These are phyloP conservation scores for Alauda arvensis DNA, from an alignment of 2,797 vertebrate species.

Conservation along the genomic window DNA sequence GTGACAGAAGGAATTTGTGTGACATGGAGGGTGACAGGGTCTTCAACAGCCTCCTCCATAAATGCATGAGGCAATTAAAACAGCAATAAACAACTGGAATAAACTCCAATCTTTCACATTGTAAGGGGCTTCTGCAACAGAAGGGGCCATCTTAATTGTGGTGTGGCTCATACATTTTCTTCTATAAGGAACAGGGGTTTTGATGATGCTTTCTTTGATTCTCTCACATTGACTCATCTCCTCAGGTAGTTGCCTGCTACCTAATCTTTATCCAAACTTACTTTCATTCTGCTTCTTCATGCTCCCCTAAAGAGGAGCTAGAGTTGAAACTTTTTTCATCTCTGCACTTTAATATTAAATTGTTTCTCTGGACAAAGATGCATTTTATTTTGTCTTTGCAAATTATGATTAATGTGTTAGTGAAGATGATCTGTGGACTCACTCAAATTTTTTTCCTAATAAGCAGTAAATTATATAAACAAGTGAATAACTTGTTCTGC, in stretches of 20 bases:
- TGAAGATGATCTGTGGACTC: neutral
- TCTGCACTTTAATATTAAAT: neutral
- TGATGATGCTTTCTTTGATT: neutral
- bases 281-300: neutral
- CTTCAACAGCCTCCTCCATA: neutral
- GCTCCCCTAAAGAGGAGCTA: neutral
- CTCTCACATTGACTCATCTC: neutral
- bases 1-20: neutral
- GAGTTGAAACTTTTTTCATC: neutral
- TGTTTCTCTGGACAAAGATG: neutral
- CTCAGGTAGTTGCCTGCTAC: neutral
- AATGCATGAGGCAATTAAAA: neutral
- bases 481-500: neutral
- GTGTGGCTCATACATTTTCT: neutral
- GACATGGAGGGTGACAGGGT: neutral
- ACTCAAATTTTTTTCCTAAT: neutral
- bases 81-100: neutral
- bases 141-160: neutral
- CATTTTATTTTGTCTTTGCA: neutral
- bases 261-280: neutral
- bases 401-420: neutral
- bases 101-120: neutral
- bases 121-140: neutral
- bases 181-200: neutral
- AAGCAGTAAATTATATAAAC: neutral